phyloP scores from a whole-genome alignment of 1,140 invertebrate genomes.

The Dinothrombium tinctorium region DNA sequence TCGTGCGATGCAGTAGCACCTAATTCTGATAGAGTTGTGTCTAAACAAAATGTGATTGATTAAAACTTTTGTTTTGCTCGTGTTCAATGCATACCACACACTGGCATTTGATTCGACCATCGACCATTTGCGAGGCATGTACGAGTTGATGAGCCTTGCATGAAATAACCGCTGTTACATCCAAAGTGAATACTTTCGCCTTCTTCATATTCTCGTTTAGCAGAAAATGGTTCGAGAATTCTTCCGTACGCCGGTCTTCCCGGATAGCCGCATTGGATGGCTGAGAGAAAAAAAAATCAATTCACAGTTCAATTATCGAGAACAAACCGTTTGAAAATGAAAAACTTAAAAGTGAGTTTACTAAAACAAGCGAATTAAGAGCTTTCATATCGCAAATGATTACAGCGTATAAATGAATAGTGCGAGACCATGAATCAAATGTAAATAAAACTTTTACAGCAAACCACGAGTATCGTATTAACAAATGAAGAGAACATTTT shows the following conservation, averaged over 20 bases:
- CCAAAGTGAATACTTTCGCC: conserved; percentile 10
- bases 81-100: conserved; percentile 14
- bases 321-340: too few species aligned
- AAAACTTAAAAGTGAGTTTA: too few species aligned
- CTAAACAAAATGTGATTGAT: conserved; percentile 8
- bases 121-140: conserved; percentile 12
- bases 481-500: too few species aligned
- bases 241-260: conserved; percentile 13
- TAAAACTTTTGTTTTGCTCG: background rate
- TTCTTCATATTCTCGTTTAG: conserved; percentile 1
- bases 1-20: conserved; percentile 17
- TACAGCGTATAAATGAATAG: too few species aligned
- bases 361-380: too few species aligned
- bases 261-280: conserved; percentile 15
- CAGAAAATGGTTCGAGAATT: background rate
- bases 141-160: conserved; percentile 12
- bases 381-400: too few species aligned
- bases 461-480: too few species aligned
- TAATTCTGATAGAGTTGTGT: conserved; percentile 15
- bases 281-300: too few species aligned
- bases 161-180: conserved; percentile 13
- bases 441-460: too few species aligned
- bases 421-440: too few species aligned
- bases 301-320: too few species aligned
- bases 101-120: conserved; percentile 15